phyloP scores from a whole-genome alignment of 2,888 invertebrate species.

The Hypsopygia costalis region DNA sequence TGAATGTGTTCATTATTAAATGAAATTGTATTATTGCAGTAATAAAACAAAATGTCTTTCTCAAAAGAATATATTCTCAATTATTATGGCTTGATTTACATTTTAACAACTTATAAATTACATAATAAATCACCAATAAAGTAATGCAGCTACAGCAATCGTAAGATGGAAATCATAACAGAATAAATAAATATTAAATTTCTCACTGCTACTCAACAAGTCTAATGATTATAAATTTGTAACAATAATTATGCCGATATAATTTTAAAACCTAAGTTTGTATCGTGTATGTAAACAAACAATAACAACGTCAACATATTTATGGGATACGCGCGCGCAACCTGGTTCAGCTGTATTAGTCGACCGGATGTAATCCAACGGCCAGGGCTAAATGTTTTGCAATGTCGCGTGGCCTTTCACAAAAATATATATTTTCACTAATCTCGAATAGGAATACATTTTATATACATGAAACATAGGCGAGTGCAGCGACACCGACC shows the following conservation, averaged over 20 bases:
- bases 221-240: slow-evolving; percentile 70
- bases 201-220: slow-evolving; percentile 77
- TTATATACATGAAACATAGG: slow-evolving; percentile 33
- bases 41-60: slow-evolving; percentile 37
- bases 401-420: slow-evolving; percentile 37
- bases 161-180: slow-evolving; percentile 63
- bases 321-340: slow-evolving; percentile 32
- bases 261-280: slow-evolving; percentile 54
- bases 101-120: slow-evolving; percentile 79
- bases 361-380: slow-evolving; percentile 11
- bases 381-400: slow-evolving; percentile 16
- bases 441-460: slow-evolving; percentile 49
- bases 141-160: slow-evolving; percentile 74
- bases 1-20: slow-evolving; percentile 10
- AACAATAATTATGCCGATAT: slow-evolving; percentile 76
- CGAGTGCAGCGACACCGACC: background rate
- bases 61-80: slow-evolving; percentile 80
- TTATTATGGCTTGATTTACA: slow-evolving; percentile 81
- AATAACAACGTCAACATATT: slow-evolving; percentile 52
- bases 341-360: slow-evolving; percentile 13
- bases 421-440: slow-evolving; percentile 47
- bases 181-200: slow-evolving; percentile 73
- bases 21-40: too few species aligned
- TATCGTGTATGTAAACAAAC: slow-evolving; percentile 50
- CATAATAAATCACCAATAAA: slow-evolving; percentile 75